phyloP scores from a whole-genome alignment of 2,888 invertebrate species.

The Pecten maximus region DNA sequence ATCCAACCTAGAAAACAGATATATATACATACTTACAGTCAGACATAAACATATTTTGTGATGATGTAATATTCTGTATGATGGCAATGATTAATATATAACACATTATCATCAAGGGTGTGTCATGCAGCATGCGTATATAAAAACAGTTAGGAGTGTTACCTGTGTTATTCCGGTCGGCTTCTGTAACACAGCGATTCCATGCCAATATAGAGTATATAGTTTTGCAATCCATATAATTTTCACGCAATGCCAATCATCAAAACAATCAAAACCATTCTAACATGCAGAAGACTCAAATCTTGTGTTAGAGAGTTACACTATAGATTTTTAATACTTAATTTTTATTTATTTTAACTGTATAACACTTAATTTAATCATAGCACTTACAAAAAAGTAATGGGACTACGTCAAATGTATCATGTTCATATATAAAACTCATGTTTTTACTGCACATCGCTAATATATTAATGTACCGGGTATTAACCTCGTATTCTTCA shows the following conservation, averaged over 20 bases:
- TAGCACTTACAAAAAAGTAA: too few relatives aligned
- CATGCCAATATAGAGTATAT: neutral
- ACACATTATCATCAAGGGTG: neutral
- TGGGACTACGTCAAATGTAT: too few relatives aligned
- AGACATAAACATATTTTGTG: neutral
- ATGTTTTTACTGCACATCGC: too few relatives aligned
- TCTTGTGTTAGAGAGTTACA: too few relatives aligned
- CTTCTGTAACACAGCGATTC: neutral
- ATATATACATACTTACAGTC: neutral
- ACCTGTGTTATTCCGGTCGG: conserved; percentile 4
- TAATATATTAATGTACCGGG: too few relatives aligned
- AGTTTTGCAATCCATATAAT: neutral
- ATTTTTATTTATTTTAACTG: too few relatives aligned
- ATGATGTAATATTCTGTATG: neutral
- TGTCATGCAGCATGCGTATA: conserved; percentile 2
- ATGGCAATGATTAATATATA: neutral
- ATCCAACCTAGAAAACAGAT: neutral
- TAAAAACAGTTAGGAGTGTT: neutral
- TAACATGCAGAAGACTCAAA: neutral
- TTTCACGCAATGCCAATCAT: neutral
- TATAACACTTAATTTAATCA: neutral
- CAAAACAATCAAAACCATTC: neutral
- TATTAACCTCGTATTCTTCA: too few relatives aligned
- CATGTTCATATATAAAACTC: too few relatives aligned
- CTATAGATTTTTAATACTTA: too few relatives aligned